These are phyloP conservation scores for Cantharis lateralis DNA, from an alignment of 2,888 invertebrate species.

Conservation along the genomic window DNA sequence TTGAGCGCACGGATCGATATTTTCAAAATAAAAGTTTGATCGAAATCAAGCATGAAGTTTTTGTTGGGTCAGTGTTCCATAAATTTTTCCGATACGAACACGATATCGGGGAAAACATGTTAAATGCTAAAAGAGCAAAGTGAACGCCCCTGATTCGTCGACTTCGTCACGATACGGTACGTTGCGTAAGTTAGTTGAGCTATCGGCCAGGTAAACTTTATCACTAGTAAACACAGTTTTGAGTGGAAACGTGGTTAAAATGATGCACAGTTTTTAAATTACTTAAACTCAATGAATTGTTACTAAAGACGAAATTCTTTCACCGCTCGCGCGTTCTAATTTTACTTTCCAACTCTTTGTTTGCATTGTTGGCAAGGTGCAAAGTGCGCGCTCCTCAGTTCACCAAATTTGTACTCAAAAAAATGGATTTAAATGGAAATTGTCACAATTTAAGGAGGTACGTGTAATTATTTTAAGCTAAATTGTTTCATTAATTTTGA, in stretches of 20 bases:
- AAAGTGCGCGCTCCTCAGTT: background rate
- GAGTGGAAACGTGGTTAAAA: background rate
- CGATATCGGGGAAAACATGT: background rate
- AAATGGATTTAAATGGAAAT: constrained; percentile 1
- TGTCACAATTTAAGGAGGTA: background rate
- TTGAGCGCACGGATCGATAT: background rate
- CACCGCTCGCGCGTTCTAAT: background rate
- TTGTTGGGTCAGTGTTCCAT: background rate
- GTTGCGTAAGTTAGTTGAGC: background rate
- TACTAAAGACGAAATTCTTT: background rate
- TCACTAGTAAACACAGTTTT: background rate
- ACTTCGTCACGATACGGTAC: constrained; percentile 1
- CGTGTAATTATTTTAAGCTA: background rate
- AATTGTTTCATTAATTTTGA: background rate
- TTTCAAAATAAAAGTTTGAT: background rate
- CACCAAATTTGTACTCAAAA: background rate
- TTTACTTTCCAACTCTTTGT: background rate
- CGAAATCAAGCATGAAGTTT: background rate
- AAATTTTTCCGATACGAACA: background rate
- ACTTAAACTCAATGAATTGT: background rate
- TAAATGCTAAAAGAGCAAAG: background rate
- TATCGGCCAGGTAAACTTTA: constrained; percentile 1
- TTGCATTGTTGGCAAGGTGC: background rate
- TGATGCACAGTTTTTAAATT: background rate
- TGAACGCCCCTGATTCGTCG: background rate